phyloP scores from a whole-genome alignment of 2,797 vertebrate species.

The Rhinoraja longicauda region DNA sequence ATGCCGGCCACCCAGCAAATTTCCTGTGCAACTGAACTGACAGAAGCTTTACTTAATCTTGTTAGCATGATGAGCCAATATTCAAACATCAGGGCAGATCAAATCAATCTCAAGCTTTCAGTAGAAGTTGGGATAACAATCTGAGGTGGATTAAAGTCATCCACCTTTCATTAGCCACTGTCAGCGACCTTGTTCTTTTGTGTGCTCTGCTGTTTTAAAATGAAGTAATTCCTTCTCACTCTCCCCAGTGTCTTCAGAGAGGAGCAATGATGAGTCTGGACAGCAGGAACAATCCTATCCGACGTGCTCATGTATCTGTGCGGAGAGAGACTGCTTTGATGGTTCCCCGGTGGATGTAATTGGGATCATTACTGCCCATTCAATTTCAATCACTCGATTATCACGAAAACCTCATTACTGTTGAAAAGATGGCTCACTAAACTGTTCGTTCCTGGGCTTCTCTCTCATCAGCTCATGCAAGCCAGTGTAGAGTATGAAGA shows the following conservation, averaged over 20 bases:
- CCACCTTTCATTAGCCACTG: slow-evolving; percentile 18
- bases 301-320: slow-evolving; percentile 59
- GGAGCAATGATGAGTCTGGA: slow-evolving; percentile 50
- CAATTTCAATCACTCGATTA: slow-evolving; percentile 89
- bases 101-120: slow-evolving; percentile 77
- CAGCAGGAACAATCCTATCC: slow-evolving; percentile 53
- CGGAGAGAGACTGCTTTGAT: slow-evolving; percentile 64
- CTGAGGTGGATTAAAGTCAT: slow-evolving; percentile 47
- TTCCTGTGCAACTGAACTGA: slow-evolving; percentile 70
- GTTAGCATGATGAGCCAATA: slow-evolving; percentile 78
- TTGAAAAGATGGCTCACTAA: slow-evolving; percentile 60
- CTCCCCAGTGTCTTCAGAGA: slow-evolving; percentile 40
- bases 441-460: slow-evolving; percentile 58
- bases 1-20: slow-evolving; percentile 72
- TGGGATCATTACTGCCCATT: slow-evolving; percentile 86
- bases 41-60: slow-evolving; percentile 77
- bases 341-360: slow-evolving; percentile 74
- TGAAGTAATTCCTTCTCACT: slow-evolving; percentile 44
- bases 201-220: slow-evolving; percentile 45
- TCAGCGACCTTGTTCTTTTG: background rate
- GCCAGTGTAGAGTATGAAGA: slow-evolving; percentile 34
- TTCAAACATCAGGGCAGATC: slow-evolving; percentile 81
- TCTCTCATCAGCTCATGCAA: slow-evolving; percentile 49
- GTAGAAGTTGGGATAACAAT: slow-evolving; percentile 44
- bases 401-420: slow-evolving; percentile 77